phyloP scores from a whole-genome alignment of 92 coral and sea anemone species.

The Parazoanthus atlanticus region DNA sequence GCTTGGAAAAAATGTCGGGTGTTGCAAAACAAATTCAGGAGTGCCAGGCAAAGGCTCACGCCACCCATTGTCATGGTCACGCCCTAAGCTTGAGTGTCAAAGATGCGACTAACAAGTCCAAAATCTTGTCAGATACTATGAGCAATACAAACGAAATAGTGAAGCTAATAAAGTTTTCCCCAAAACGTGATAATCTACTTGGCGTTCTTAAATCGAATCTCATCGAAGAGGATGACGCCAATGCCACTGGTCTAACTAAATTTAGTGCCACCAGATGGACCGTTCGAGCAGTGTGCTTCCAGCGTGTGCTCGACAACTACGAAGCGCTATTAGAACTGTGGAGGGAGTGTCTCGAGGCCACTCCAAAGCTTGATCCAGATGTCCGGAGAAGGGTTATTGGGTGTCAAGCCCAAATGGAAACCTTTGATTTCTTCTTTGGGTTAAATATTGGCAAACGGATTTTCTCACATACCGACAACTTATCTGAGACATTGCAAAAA shows the following conservation, averaged over 20 bases:
- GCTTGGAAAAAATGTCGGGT: constrained; percentile 41
- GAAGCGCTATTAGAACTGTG: constrained; percentile 23
- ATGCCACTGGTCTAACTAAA: constrained; percentile 53
- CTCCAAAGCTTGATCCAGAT: constrained; percentile 18
- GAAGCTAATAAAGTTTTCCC: constrained; percentile 50
- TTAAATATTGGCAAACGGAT: constrained; percentile 25
- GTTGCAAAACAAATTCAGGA: constrained; percentile 51
- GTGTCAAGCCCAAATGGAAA: constrained; percentile 17
- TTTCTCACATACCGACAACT: constrained; percentile 40
- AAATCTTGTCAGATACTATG: constrained; percentile 64
- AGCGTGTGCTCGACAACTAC: constrained; percentile 49
- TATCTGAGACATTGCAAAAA: constrained; percentile 40
- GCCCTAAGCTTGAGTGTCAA: constrained; percentile 53
- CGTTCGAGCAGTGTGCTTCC: constrained; percentile 54
- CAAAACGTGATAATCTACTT: constrained; percentile 57
- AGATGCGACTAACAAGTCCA: constrained; percentile 54
- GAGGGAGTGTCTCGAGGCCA: constrained; percentile 22
- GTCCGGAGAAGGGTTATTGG: constrained; percentile 25
- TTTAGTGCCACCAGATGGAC: constrained; percentile 72
- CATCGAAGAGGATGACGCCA: constrained; percentile 39
- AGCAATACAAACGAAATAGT: constrained; percentile 48
- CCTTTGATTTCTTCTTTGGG: constrained; percentile 28
- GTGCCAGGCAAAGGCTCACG: constrained; percentile 59
- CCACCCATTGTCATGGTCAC: constrained; percentile 61
- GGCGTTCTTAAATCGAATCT: constrained; percentile 50